Evolutionary conservation across 2,113 vertebrate genomes (phyloP).

Genomic region (Lagopus muta): DNA sequence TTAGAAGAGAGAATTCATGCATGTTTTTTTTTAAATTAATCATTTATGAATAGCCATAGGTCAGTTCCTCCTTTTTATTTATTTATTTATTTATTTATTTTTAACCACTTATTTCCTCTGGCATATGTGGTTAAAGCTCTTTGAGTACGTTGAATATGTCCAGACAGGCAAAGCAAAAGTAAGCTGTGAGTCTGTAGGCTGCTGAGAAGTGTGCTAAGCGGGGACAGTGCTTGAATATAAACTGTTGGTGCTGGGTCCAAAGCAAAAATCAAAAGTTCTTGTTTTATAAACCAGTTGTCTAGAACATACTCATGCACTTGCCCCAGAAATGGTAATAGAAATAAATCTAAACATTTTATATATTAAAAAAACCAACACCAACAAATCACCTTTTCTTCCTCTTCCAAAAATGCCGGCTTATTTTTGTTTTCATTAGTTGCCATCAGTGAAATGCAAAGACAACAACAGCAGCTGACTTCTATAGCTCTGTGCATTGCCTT

Average conservation of each 20-base stretch:
- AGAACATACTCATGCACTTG: not conserved
- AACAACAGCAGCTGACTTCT: not conserved
- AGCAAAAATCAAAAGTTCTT: not conserved
- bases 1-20: not conserved
- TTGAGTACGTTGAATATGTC: not conserved
- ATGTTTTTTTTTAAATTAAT: not conserved
- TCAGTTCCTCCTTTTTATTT: not conserved
- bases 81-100: not conserved
- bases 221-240: not conserved
- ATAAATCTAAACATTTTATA: not conserved
- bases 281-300: not conserved
- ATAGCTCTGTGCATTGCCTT: not conserved
- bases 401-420: not conserved
- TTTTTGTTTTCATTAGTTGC: not conserved
- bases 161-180: not conserved
- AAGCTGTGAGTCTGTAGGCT: not conserved
- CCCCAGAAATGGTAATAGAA: not conserved
- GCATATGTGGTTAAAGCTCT: not conserved
- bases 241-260: not conserved
- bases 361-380: not conserved
- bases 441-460: not conserved
- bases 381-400: not conserved
- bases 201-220: not conserved
- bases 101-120: not conserved
- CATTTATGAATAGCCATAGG: fast-evolving